Base-by-base conservation (phyloP, 2,888 invertebrate genomes). In the Apodemia duryi region DNA sequence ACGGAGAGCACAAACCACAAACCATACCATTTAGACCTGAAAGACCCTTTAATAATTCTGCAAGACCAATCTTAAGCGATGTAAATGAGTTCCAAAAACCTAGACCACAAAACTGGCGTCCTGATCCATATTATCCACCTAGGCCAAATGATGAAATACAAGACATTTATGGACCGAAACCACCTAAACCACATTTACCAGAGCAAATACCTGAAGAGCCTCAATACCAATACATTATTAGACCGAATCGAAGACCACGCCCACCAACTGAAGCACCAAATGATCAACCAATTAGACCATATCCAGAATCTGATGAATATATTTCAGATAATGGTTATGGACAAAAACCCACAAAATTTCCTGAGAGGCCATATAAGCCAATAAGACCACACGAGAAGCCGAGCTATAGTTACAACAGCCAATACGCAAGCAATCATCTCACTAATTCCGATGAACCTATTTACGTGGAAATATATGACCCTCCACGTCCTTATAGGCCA, bases 391-490 rank as follows among this genome's bases (percentile, higher is more conserved):
- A 75, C 2, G 78, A 80, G 21, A 77, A 76, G 63, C 80, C 85
- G 28, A 75, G 68, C 9, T 83, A 86, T 51, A 78, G 68, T 49
- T 81, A 81, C 49, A 79, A 84, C 57, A 81, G 79, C 64, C 86
- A 88, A 69, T 88, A 82, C 65, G 83, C 88, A 0, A 83, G 84
- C 62, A 79, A 77, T 66, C 84, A 86, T 65, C 86, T 84, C 2
- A 80, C 79, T 65, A 80, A 75, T 63, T 79, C 85, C 63, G 83
- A 89, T 61, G 86, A 90, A 71, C 81, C 84, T 0, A 80, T 90
- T 51, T 79, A 88, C 61, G 77, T 90, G 0, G 84, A 88, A 78
- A 91, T 91, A 32, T 73, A 80, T 54, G 91, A 91, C 66, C 91
- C 90, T 5, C 88, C 88, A 1, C 79, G 84, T 65, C 85, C 85